Conservation (phyloP, 1,140 invertebrate genomes). For the Drosophila nikananu region DNA sequence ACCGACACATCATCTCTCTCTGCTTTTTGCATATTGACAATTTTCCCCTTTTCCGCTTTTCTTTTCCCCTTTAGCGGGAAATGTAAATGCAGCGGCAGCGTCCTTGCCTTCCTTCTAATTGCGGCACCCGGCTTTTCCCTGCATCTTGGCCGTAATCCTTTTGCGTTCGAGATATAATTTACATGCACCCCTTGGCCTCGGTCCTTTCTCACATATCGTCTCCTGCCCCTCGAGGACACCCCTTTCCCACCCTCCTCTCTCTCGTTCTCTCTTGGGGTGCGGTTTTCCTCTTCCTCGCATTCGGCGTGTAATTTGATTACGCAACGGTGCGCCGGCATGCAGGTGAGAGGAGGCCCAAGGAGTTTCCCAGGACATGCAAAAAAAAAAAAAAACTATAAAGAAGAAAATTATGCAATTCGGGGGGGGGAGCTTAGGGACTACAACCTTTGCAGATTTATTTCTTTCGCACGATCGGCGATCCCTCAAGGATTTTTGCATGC, state of each 20-base stretch:
- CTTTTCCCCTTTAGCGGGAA: conserved; percentile 8
- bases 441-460: conserved; percentile 21
- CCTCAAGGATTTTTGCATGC: conserved; percentile 39
- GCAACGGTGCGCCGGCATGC: conserved; percentile 25
- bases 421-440: neutral
- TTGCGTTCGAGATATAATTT: conserved; percentile 70
- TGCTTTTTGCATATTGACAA: conserved; percentile 75
- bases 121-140: conserved; percentile 50
- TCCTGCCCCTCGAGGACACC: conserved; percentile 5
- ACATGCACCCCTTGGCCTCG: conserved; percentile 48
- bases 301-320: conserved; percentile 78
- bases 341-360: conserved; percentile 65
- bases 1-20: conserved; percentile 46
- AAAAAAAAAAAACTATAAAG: neutral
- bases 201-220: conserved; percentile 21
- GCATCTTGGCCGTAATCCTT: conserved; percentile 40
- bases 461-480: conserved; percentile 41
- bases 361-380: conserved; percentile 38
- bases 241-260: neutral
- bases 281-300: conserved; percentile 20
- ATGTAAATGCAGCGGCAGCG: conserved; percentile 51
- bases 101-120: conserved; percentile 68
- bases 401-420: conserved; percentile 26
- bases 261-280: neutral
- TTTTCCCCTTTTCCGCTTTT: conserved; percentile 21